phyloP scores from a whole-genome alignment of 2,797 vertebrate species.

The Uromys caudimaculatus region DNA sequence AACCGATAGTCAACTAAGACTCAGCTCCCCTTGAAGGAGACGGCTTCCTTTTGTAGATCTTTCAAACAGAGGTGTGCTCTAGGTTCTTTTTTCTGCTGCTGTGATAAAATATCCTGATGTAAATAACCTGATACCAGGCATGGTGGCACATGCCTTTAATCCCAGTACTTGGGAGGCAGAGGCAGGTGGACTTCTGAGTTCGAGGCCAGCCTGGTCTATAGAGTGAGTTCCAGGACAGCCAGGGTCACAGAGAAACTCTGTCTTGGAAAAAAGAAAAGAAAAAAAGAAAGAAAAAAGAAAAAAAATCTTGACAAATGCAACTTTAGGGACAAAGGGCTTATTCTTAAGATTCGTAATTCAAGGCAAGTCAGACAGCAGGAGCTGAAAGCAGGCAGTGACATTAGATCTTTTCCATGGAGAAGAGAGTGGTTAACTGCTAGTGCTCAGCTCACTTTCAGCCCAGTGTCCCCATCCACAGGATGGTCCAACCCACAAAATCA shows the following conservation, averaged over 20 bases:
- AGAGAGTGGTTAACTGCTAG: background rate
- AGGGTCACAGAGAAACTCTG: background rate
- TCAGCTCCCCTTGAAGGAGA: background rate
- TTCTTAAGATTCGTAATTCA: background rate
- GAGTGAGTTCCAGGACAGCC: background rate
- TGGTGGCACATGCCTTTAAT: background rate
- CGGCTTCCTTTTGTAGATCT: background rate
- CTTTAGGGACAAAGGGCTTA: background rate
- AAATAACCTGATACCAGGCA: background rate
- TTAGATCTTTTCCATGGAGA: background rate
- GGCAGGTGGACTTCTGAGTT: background rate
- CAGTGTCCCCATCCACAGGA: background rate
- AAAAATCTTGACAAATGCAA: background rate
- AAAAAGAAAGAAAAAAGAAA: background rate
- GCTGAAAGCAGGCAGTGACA: background rate
- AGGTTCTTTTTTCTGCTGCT: background rate
- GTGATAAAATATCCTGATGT: background rate
- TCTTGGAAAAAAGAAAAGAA: background rate
- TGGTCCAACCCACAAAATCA: background rate
- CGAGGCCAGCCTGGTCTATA: background rate
- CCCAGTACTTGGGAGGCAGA: background rate
- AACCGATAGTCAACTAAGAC: background rate
- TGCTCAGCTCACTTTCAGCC: background rate
- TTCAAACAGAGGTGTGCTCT: background rate
- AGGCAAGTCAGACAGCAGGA: background rate